Evolutionary conservation across 1,140 invertebrate species (phyloP).

Genomic region (Tetragnatha versicolor): DNA sequence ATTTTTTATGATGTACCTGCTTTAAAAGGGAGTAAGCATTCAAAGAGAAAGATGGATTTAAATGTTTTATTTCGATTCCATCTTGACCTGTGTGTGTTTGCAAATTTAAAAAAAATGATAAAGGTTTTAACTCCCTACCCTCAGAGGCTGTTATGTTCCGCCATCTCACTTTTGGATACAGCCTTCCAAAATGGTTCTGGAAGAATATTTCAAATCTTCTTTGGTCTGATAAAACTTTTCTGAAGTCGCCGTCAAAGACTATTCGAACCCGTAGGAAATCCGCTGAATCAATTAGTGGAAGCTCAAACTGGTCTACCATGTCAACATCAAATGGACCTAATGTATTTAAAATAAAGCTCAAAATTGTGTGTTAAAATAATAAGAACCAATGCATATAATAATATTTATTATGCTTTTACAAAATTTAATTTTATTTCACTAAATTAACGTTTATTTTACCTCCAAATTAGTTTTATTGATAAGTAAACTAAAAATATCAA

Average conservation of each 20-base stretch:
- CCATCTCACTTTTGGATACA: constrained; percentile 23
- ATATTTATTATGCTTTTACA: no score
- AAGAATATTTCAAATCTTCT: constrained; percentile 38
- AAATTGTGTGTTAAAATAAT: no score
- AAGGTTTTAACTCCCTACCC: constrained; percentile 6
- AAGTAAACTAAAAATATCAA: no score
- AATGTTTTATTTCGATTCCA: not conserved
- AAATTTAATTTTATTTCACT: no score
- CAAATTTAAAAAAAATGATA: not conserved
- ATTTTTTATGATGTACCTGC: no score
- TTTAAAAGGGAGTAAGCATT: no score
- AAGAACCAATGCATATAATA: no score
- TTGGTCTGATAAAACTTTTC: not conserved
- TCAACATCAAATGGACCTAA: constrained; percentile 43
- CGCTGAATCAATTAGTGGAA: constrained; percentile 14
- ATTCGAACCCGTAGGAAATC: constrained; percentile 14
- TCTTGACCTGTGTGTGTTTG: not conserved
- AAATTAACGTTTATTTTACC: no score
- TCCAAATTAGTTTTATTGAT: no score
- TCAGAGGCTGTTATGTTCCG: constrained; percentile 21
- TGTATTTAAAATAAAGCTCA: not conserved
- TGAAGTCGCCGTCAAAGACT: constrained; percentile 10
- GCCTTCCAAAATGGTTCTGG: constrained; percentile 10
- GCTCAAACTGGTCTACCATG: constrained; percentile 9
- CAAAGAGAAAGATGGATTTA: not conserved